These are phyloP conservation scores for Sycophaga agraensis DNA, from an alignment of 1,140 invertebrate genomes.

Conservation along the genomic window DNA sequence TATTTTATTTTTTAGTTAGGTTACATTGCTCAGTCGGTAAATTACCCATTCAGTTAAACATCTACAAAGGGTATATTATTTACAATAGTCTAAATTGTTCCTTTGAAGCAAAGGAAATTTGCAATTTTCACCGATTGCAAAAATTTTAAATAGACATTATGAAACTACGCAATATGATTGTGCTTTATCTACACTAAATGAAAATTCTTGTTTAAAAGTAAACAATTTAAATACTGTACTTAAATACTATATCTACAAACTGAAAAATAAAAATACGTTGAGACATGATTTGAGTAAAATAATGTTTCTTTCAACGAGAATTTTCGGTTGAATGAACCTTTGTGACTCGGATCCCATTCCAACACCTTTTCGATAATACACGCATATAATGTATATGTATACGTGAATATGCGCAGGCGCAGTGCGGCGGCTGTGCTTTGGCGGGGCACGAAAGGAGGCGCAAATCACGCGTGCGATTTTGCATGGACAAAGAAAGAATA, in stretches of 20 bases:
- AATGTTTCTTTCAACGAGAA: neutral
- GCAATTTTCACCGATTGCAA: neutral
- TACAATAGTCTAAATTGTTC: neutral
- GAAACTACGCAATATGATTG: neutral
- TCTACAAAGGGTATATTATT: conserved; percentile 4
- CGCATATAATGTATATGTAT: conserved; percentile 6
- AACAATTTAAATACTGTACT: neutral
- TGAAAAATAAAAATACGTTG: neutral
- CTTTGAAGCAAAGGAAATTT: neutral
- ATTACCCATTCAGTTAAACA: neutral
- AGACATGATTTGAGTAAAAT: neutral
- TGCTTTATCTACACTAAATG: conserved; percentile 9
- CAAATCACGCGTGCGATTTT: conserved; percentile 31
- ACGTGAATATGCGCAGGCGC: conserved; percentile 37
- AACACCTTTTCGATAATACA: conserved; percentile 29
- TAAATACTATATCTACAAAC: conserved; percentile 10
- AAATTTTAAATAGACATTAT: neutral
- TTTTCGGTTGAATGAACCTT: neutral
- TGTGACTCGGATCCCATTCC: conserved; percentile 9
- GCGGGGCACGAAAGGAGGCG: conserved; percentile 47
- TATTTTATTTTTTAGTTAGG: no score
- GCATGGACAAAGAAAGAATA: conserved; percentile 29
- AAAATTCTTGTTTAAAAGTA: conserved; percentile 7
- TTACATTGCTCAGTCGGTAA: conserved; percentile 11
- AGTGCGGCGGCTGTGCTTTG: conserved; percentile 56